Base-by-base conservation (phyloP, 1,140 invertebrate genomes). In the Propsilocerus akamusi region DNA sequence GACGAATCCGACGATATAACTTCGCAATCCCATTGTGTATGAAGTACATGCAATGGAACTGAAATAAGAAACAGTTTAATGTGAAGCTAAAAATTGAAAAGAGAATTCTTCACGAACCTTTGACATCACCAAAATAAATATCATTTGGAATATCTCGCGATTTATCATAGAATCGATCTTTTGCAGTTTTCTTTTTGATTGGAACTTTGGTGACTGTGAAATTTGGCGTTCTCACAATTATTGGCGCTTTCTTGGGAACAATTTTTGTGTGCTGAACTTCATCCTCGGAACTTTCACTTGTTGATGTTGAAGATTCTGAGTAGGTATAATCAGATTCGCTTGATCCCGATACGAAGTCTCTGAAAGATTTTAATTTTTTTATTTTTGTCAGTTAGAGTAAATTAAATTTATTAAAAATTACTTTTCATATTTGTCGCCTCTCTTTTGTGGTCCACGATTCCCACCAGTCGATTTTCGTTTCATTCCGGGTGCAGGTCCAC, bases 111-210 rank as follows among this genome's bases (percentile, higher is more conserved):
- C n/a, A n/a, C n/a, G n/a, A n/a, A 30, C 28, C 28, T 4, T 41
- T 41, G 22, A 41, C 34, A 2, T 41, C 34, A n/a, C 34, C 34
- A 17, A 41, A 41, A 41, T 41, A 41, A 5, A 41, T 20, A 41
- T 17, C 17, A 20, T 41, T 17, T 41, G 34, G 34, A 20, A 41
- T 41, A 41, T 41, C 22, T 41, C 34, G 17, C 11, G 34, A 41
- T 41, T 41, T 14, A 41, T 41, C 34, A 41, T 41, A 41, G 22
- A 41, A 41, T 20, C 34, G 34, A 41, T 17, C 34, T 41, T 41
- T 41, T 20, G 12, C 34, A 41, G 22, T 41, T 20, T 41, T 20
- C 17, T 41, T 41, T 17, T 41, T 14, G 6, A 10, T 41, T 14
- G 34, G 14, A 20, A 20, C 14, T 17, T 41, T 41, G 17, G n/a